These are phyloP conservation scores for Melanophora roralis DNA, from an alignment of 2,888 invertebrate species.

Conservation along the genomic window DNA sequence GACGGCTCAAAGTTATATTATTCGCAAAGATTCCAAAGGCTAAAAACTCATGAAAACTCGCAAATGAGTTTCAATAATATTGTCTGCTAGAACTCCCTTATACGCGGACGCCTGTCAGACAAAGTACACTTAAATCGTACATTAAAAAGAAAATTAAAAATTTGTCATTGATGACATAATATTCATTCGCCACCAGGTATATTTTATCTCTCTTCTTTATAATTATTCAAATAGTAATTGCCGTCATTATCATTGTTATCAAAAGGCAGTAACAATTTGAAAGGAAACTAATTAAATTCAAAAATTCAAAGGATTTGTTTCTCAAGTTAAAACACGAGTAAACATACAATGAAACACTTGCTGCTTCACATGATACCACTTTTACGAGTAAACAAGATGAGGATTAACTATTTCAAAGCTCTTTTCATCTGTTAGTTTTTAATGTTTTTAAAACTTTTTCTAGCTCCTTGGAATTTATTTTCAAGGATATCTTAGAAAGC, in stretches of 20 bases:
- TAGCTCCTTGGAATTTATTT: neutral
- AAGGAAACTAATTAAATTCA: slow-evolving; percentile 44
- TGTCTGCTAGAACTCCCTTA: too few species aligned
- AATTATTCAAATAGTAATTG: neutral
- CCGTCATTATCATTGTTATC: neutral
- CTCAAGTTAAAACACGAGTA: neutral
- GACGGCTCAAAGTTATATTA: too few species aligned
- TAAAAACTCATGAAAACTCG: too few species aligned
- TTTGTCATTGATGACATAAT: too few species aligned
- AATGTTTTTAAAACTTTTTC: slow-evolving; percentile 8
- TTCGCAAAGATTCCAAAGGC: too few species aligned
- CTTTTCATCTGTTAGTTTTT: neutral
- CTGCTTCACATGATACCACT: neutral
- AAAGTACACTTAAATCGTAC: too few species aligned
- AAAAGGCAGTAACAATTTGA: neutral
- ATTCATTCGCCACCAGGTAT: too few species aligned
- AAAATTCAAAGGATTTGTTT: slow-evolving; percentile 28
- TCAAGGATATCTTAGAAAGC: slow-evolving; percentile 27
- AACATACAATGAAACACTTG: neutral
- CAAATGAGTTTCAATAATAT: too few species aligned
- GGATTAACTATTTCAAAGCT: neutral
- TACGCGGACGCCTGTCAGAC: too few species aligned
- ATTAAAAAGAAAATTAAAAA: too few species aligned
- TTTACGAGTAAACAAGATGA: neutral
- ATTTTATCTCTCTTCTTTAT: too few species aligned